phyloP scores from a whole-genome alignment of 2,888 invertebrate species.

The Polydrusus pterygomalis region DNA sequence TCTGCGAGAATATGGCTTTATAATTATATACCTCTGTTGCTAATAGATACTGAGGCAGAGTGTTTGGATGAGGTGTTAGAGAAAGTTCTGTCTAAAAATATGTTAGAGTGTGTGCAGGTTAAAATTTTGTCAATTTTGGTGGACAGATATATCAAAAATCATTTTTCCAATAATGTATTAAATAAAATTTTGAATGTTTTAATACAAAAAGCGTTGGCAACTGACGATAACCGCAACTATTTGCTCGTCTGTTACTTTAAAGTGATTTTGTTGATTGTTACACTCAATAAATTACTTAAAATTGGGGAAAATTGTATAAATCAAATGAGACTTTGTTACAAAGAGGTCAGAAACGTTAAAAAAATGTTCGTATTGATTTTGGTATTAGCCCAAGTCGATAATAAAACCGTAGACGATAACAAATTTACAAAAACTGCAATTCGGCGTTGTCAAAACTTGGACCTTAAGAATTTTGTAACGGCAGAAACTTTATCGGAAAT shows the following conservation, averaged over 20 bases:
- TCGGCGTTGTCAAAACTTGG: slow-evolving; percentile 42
- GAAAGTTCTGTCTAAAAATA: slow-evolving; percentile 32
- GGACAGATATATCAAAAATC: slow-evolving; percentile 49
- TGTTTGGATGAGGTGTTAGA: slow-evolving; percentile 52
- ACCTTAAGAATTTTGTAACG: slow-evolving; percentile 51
- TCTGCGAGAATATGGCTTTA: slow-evolving; percentile 59
- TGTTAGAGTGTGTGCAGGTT: slow-evolving; percentile 57
- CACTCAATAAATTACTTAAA: background rate
- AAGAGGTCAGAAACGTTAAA: slow-evolving; percentile 49
- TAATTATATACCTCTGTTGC: slow-evolving; percentile 59
- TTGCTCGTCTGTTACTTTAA: slow-evolving; percentile 60
- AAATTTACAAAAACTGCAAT: slow-evolving; percentile 43
- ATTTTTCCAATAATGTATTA: slow-evolving; percentile 39
- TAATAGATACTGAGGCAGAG: slow-evolving; percentile 46
- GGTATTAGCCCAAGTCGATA: slow-evolving; percentile 49
- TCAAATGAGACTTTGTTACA: slow-evolving; percentile 15
- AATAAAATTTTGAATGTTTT: slow-evolving; percentile 51
- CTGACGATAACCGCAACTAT: slow-evolving; percentile 52
- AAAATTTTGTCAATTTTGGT: slow-evolving; percentile 59
- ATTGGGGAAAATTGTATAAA: slow-evolving; percentile 7
- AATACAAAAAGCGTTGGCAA: slow-evolving; percentile 42
- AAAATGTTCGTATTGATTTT: slow-evolving; percentile 59
- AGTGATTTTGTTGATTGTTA: slow-evolving; percentile 53
- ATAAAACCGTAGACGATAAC: slow-evolving; percentile 19
- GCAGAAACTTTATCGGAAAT: slow-evolving; percentile 56